Evolutionary conservation across 1,140 invertebrate genomes (phyloP).

Genomic region (Chironomus striatipennis): DNA sequence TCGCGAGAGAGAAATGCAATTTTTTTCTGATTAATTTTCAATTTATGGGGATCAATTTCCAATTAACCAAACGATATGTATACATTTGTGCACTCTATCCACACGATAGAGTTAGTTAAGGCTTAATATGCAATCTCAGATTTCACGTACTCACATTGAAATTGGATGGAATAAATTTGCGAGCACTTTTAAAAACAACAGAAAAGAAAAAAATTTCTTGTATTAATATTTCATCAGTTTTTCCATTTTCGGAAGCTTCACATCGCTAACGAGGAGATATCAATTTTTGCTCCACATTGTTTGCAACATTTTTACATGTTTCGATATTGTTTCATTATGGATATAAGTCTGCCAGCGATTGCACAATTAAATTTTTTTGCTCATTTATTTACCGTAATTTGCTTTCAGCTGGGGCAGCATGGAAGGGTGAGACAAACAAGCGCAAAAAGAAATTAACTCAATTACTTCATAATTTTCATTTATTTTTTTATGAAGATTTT

Average conservation of each 20-base stretch:
- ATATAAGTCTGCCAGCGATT: too few species aligned
- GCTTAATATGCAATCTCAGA: not conserved
- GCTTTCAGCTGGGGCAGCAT: too few species aligned
- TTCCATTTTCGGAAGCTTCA: not conserved
- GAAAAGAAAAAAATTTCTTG: too few species aligned
- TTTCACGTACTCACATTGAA: not conserved
- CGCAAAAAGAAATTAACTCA: too few species aligned
- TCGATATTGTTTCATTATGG: too few species aligned
- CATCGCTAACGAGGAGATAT: not conserved
- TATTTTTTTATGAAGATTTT: too few species aligned
- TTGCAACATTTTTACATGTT: not conserved
- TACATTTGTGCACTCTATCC: not conserved
- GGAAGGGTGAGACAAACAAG: too few species aligned
- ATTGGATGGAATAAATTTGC: not conserved
- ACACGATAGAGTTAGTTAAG: not conserved
- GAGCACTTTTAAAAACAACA: not conserved
- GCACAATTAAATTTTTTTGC: too few species aligned
- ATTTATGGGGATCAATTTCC: constrained; percentile 3
- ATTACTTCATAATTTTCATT: too few species aligned
- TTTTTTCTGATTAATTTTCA: not conserved
- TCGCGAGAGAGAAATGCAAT: not conserved
- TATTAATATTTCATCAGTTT: not conserved
- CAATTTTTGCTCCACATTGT: not conserved
- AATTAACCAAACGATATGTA: not conserved
- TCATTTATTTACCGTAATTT: too few species aligned